These are phyloP conservation scores for Alloscopus bannaensis DNA, from an alignment of 2,888 invertebrate genomes.

Conservation along the genomic window DNA sequence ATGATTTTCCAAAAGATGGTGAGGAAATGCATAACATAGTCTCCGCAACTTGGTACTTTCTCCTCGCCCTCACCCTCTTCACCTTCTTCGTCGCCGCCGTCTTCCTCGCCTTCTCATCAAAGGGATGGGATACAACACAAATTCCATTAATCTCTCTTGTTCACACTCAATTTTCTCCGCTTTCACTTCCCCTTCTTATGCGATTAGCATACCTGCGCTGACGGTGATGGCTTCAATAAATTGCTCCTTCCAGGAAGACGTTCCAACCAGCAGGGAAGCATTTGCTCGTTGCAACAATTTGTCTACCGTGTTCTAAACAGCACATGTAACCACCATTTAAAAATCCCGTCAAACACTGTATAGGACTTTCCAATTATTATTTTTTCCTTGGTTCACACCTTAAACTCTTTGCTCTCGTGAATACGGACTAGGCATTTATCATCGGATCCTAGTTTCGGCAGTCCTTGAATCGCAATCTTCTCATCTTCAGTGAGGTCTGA, in stretches of 20 bases:
- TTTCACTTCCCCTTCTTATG: too few species aligned
- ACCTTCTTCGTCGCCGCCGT: conserved; percentile 76
- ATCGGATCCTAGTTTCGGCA: conserved; percentile 93
- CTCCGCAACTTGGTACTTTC: conserved; percentile 88
- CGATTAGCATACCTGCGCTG: conserved; percentile 88
- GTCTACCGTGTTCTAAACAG: conserved; percentile 92
- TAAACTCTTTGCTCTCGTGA: conserved; percentile 99
- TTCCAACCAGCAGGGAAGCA: conserved; percentile 91
- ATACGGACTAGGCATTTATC: conserved; percentile 91
- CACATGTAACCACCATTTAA: not conserved
- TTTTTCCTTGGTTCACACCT: too few species aligned
- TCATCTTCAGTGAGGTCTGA: conserved; percentile 87
- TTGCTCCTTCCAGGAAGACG: conserved; percentile 99
- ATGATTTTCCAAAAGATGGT: conserved; percentile 99
- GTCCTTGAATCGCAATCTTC: conserved; percentile 91
- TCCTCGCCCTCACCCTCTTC: conserved; percentile 75
- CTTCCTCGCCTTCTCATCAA: conserved; percentile 41
- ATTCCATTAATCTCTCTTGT: too few species aligned
- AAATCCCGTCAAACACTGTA: too few species aligned
- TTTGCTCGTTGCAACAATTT: conserved; percentile 98
- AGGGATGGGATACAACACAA: too few species aligned
- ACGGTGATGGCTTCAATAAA: conserved; percentile 97
- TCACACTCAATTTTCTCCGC: too few species aligned
- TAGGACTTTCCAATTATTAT: not conserved
- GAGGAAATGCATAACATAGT: conserved; percentile 96